Base-by-base conservation (phyloP, 2,113 vertebrate species). In the Rhinolophus sinicus region DNA sequence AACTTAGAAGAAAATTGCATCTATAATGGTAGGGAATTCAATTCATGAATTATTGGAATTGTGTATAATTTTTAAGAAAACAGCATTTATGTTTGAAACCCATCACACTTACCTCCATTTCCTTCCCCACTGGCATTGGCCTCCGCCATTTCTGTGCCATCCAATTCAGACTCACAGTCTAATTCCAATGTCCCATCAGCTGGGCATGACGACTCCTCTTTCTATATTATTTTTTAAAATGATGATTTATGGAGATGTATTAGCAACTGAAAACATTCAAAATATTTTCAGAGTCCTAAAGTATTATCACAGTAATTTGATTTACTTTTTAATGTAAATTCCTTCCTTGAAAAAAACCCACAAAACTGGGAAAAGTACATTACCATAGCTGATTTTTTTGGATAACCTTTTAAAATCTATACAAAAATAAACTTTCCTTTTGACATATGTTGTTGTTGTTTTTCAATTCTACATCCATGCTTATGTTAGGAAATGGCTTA, bases 81-180 rank as follows among this genome's bases (percentile, higher is more conserved):
- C 1, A 93, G 18, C 1, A 26, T 35, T 67, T 72, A 1, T 40
- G 18, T 50, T 22, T 47, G 77, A 90, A 93, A 58, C 89, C 75
- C 30, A 87, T 88, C 95, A 62, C n/a, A 98, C 97, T 97, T 96
- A 99, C 99, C 99, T 98, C 98, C 98, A 97, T 99, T 98, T 98
- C 99, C 99, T 96, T 99, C 99, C 97, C 98, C 98, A 94, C 96
- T 98, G 97, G 97, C 98, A 97, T 95, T 98, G 97, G 98, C 98
- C 96, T 99, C 99, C 30, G 99, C 99, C 99, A 99, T 99, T 97
- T 99, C 99, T 96, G 98, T 93, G 95, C 98, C 98, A 98, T 99
- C 99, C 98, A 99, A 97, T 95, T 99, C 99, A 93, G 99, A 98
- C 95, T 99, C 99, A 97, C 98, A 99, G 98, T 98, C 98, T 98